These are phyloP conservation scores for Pseudopipra pipra DNA, from an alignment of 2,113 vertebrate genomes.

Conservation along the genomic window DNA sequence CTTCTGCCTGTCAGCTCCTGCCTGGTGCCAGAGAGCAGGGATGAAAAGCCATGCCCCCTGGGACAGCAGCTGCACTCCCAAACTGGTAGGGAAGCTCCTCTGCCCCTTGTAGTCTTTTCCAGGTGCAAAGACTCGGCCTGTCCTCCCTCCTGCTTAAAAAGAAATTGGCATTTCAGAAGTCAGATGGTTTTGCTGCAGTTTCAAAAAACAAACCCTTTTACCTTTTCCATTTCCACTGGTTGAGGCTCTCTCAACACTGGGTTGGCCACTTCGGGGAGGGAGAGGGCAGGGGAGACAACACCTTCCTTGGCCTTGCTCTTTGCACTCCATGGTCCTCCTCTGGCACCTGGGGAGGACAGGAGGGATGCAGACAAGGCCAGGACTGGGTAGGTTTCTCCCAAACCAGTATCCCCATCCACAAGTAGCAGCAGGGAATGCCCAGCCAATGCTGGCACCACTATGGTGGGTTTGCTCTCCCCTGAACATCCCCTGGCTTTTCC, in stretches of 20 bases:
- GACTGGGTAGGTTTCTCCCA: background rate
- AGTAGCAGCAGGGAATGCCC: background rate
- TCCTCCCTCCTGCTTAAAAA: background rate
- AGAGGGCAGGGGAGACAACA: accelerated
- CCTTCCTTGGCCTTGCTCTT: background rate
- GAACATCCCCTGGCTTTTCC: background rate
- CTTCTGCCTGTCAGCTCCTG: background rate
- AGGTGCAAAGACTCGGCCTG: background rate
- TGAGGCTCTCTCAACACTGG: background rate
- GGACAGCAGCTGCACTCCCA: background rate
- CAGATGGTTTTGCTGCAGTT: background rate
- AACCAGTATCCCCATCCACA: background rate
- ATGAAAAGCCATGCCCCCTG: background rate
- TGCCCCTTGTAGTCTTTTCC: background rate
- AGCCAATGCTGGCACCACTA: background rate
- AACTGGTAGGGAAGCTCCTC: background rate
- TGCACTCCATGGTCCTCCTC: background rate
- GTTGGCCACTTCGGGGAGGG: background rate
- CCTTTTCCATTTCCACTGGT: background rate
- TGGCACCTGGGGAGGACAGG: background rate
- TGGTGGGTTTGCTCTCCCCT: background rate
- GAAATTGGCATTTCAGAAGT: background rate
- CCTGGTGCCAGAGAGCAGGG: background rate
- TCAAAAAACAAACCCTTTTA: too few species aligned
- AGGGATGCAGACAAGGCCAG: background rate